Percentiles rank a stretch among this genome's conserved stretches.
phyloP scores from a whole-genome alignment of 2,113 vertebrate genomes.

The Ardeotis arabs region DNA sequence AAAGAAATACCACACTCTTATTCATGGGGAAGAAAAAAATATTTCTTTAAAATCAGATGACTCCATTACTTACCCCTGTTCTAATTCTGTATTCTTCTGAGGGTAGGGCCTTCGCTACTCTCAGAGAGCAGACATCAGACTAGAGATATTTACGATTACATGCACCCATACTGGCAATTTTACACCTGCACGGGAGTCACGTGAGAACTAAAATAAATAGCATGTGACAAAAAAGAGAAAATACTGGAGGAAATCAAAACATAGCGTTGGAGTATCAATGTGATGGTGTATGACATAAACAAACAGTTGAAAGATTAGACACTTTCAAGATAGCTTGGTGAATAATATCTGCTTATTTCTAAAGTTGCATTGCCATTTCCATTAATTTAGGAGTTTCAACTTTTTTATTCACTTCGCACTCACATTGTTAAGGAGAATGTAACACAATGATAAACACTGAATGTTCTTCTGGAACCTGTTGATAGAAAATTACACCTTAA shows the following conservation, averaged over 20 bases:
- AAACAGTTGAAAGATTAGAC: background rate
- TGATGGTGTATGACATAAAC: background rate
- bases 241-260: background rate
- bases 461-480: background rate
- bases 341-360: background rate
- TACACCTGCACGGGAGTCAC: background rate
- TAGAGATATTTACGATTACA: background rate
- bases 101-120: background rate
- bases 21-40: background rate
- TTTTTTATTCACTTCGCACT: background rate
- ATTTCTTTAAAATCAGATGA: background rate
- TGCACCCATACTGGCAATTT: background rate
- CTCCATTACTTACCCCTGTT: background rate
- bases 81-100: background rate
- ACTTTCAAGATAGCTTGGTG: background rate
- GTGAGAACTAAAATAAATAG: background rate
- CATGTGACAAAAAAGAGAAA: background rate
- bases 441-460: background rate
- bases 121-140: background rate
- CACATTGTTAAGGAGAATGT: background rate
- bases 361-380: background rate
- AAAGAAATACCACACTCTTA: background rate
- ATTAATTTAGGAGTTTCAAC: background rate
- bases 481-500: background rate
- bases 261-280: background rate